These are phyloP conservation scores for Aporophyla lueneburgensis DNA, from an alignment of 2,888 invertebrate species.

Conservation along the genomic window DNA sequence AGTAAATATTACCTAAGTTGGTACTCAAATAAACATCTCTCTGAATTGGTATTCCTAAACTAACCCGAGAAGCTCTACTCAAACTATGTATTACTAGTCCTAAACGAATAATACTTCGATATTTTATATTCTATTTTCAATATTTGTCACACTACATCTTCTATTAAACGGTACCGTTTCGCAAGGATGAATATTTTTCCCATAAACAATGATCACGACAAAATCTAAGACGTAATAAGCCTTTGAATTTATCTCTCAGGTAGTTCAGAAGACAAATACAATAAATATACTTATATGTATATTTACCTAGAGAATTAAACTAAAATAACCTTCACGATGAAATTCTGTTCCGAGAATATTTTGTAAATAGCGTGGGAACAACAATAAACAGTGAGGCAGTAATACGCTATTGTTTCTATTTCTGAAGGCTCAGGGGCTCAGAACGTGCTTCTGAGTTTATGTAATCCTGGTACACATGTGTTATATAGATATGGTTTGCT, in stretches of 20 bases:
- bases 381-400: conserved; percentile 37
- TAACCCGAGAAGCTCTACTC: conserved; percentile 6
- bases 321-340: conserved; percentile 14
- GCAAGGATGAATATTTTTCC: background rate
- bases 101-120: conserved; percentile 15
- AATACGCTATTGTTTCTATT: conserved; percentile 53
- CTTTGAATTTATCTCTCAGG: background rate
- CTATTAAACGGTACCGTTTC: too few relatives aligned
- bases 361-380: conserved; percentile 23
- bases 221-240: background rate
- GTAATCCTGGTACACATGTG: conserved; percentile 48
- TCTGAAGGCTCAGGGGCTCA: conserved; percentile 32
- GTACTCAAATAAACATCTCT: conserved; percentile 15
- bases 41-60: background rate
- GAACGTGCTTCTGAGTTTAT: conserved; percentile 37
- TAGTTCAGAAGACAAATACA: background rate
- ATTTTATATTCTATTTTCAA: background rate
- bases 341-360: conserved; percentile 28
- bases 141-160: too few relatives aligned
- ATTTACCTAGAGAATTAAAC: conserved; percentile 10
- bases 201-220: background rate
- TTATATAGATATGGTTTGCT: conserved; percentile 21
- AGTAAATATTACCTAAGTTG: background rate
- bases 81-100: conserved; percentile 29
- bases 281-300: background rate